Percentiles rank a stretch among this genome's conserved stretches.
These are phyloP conservation scores for Metacarcinus magister DNA, from an alignment of 2,888 invertebrate genomes.

Conservation along the genomic window DNA sequence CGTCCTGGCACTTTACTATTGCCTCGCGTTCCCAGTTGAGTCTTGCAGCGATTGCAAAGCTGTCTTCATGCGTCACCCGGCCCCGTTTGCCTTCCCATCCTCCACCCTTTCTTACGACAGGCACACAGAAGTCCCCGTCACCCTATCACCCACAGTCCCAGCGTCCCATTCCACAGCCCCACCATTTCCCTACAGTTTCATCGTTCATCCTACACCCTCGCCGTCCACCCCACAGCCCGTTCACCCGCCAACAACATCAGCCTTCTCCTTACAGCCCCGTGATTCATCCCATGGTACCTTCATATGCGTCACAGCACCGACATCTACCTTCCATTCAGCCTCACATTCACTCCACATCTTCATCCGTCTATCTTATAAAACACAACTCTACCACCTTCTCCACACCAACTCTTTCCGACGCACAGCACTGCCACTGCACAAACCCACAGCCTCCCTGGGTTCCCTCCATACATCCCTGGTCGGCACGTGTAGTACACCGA, in stretches of 20 bases:
- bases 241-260: too few species aligned
- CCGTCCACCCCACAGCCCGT: too few species aligned
- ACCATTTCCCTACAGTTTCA: too few species aligned
- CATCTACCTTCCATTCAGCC: too few species aligned
- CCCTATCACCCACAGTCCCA: neutral
- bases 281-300: too few species aligned
- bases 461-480: neutral
- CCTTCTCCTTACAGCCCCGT: too few species aligned
- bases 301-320: too few species aligned
- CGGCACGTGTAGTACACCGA: neutral
- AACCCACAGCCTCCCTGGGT: neutral
- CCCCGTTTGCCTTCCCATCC: neutral
- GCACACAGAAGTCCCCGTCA: neutral
- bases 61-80: neutral
- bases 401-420: neutral
- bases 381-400: neutral
- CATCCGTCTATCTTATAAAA: neutral
- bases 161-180: neutral
- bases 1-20: neutral
- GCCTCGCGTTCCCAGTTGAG: neutral
- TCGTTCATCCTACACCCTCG: too few species aligned
- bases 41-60: neutral
- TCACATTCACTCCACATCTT: neutral
- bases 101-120: neutral
- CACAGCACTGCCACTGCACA: neutral